Conservation (phyloP, 2,113 vertebrate genomes). For the Cheilinus undulatus region DNA sequence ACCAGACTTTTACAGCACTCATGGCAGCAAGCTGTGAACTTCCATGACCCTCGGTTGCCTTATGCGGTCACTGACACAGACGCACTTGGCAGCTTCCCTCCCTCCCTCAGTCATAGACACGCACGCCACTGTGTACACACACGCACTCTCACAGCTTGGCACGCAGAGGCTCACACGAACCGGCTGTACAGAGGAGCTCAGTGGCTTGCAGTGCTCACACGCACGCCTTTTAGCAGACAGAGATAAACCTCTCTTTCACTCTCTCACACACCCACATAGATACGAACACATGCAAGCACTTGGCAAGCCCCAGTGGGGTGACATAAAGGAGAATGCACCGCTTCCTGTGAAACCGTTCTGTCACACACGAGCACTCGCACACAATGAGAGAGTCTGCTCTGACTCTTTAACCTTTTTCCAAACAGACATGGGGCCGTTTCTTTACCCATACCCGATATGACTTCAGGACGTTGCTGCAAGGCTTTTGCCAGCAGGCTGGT, state of each 20-base stretch:
- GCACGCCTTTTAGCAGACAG: constrained; percentile 72
- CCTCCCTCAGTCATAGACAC: constrained; percentile 56
- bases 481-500: neutral
- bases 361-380: constrained; percentile 31
- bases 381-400: constrained; percentile 21
- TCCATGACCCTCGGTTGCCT: constrained; percentile 78
- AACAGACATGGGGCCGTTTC: neutral
- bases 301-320: constrained; percentile 58
- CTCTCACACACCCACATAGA: constrained; percentile 51
- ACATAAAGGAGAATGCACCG: constrained; percentile 66
- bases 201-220: constrained; percentile 74
- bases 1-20: constrained; percentile 68
- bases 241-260: constrained; percentile 76
- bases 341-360: constrained; percentile 62
- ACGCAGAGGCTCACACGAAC: constrained; percentile 70
- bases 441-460: neutral
- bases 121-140: constrained; percentile 41
- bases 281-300: constrained; percentile 62
- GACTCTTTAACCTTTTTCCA: constrained; percentile 34
- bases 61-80: constrained; percentile 77
- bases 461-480: neutral
- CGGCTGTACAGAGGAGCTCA: constrained; percentile 63
- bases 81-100: constrained; percentile 72
- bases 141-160: constrained; percentile 50
- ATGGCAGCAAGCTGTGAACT: constrained; percentile 75